Conservation (phyloP, 2,797 vertebrate genomes). For the Furcifer pardalis region DNA sequence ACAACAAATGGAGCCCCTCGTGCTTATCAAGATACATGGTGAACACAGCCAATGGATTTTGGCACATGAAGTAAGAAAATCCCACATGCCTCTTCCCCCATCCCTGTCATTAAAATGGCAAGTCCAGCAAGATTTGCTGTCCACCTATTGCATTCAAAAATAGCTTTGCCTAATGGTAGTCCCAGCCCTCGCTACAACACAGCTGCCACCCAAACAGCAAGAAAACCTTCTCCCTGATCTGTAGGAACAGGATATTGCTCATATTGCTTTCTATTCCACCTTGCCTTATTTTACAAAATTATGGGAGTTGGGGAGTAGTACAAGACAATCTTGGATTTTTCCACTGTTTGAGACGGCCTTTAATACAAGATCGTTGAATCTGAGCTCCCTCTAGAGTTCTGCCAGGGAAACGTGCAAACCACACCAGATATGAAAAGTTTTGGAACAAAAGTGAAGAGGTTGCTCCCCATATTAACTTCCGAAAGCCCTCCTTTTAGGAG, state of each 20-base stretch:
- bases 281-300: not conserved
- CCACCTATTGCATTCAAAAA: not conserved
- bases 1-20: not conserved
- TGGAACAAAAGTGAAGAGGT: not conserved
- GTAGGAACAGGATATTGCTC: not conserved
- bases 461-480: not conserved
- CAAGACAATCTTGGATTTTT: not conserved
- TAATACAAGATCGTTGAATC: not conserved
- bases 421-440: not conserved
- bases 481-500: not conserved
- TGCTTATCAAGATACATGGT: not conserved
- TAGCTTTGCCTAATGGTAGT: not conserved
- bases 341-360: not conserved
- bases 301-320: not conserved
- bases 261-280: not conserved
- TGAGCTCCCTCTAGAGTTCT: conserved; percentile 13
- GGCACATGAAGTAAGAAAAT: not conserved
- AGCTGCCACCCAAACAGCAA: not conserved
- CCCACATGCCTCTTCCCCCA: not conserved
- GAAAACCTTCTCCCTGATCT: too few relatives aligned
- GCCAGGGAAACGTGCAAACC: not conserved
- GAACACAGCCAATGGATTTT: not conserved
- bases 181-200: not conserved
- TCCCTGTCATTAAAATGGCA: not conserved
- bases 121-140: not conserved